Evolutionary conservation across 2,113 vertebrate species (phyloP).

Genomic region (Podarcis muralis): DNA sequence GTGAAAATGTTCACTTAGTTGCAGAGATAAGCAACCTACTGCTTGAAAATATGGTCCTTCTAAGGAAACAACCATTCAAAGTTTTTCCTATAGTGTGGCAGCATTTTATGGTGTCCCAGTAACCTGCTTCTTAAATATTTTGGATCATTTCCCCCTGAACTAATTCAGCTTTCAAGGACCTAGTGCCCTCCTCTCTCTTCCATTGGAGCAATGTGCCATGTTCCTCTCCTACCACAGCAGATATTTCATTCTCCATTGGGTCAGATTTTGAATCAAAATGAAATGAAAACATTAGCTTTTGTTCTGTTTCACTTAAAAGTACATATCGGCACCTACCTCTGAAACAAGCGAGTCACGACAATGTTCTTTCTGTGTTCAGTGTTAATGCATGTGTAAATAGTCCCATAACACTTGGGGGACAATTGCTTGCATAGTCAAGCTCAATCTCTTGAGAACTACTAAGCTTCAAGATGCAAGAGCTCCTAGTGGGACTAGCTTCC

Average conservation of each 20-base stretch:
- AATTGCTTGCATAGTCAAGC: not conserved
- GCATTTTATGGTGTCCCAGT: not conserved
- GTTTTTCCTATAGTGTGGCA: not conserved
- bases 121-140: not conserved
- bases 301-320: not conserved
- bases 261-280: not conserved
- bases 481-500: not conserved
- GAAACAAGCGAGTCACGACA: not conserved
- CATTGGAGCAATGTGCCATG: not conserved
- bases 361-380: not conserved
- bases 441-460: not conserved
- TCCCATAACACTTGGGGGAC: not conserved
- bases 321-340: not conserved
- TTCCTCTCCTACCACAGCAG: too few relatives aligned
- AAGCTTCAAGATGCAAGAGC: not conserved
- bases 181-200: not conserved
- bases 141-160: not conserved
- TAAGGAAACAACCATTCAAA: not conserved
- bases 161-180: not conserved
- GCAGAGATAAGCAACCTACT: not conserved
- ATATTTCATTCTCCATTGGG: not conserved
- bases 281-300: not conserved
- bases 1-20: not conserved
- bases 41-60: not conserved
- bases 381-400: not conserved